Evolutionary conservation across 2,888 invertebrate genomes (phyloP).

Genomic region (Bombyx huttoni): DNA sequence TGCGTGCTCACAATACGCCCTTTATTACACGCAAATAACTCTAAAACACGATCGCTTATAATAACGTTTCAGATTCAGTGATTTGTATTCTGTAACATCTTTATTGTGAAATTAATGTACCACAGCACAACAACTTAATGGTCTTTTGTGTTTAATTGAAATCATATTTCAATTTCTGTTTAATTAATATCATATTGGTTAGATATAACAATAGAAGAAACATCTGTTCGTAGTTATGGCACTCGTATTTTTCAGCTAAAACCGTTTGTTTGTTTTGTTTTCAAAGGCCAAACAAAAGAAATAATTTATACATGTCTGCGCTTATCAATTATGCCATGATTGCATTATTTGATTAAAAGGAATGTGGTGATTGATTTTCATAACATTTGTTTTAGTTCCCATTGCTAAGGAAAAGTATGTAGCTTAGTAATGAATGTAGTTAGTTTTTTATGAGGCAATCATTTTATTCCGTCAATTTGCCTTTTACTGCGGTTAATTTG

Average conservation of each 20-base stretch:
- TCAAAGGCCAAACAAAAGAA: not conserved
- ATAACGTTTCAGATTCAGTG: not conserved
- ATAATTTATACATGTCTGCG: not conserved
- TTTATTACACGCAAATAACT: no score
- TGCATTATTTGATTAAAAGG: not conserved
- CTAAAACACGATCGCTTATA: no score
- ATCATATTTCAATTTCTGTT: not conserved
- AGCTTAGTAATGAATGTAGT: not conserved
- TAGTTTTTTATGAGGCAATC: not conserved
- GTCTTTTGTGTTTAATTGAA: not conserved
- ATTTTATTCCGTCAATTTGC: not conserved
- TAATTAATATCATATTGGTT: not conserved
- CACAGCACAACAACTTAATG: not conserved
- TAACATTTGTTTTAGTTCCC: slow-evolving; percentile 54
- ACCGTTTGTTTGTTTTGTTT: not conserved
- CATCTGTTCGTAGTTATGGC: not conserved
- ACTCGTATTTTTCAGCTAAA: not conserved
- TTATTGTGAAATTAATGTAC: not conserved
- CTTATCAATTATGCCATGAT: not conserved
- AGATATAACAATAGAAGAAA: not conserved
- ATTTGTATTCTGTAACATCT: not conserved
- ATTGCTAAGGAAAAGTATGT: slow-evolving; percentile 14
- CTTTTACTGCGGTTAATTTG: not conserved
- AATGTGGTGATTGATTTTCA: slow-evolving; percentile 45
- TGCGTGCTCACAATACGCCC: no score